These are phyloP conservation scores for Eclectus roratus DNA, from an alignment of 2,113 vertebrate species.

Conservation along the genomic window DNA sequence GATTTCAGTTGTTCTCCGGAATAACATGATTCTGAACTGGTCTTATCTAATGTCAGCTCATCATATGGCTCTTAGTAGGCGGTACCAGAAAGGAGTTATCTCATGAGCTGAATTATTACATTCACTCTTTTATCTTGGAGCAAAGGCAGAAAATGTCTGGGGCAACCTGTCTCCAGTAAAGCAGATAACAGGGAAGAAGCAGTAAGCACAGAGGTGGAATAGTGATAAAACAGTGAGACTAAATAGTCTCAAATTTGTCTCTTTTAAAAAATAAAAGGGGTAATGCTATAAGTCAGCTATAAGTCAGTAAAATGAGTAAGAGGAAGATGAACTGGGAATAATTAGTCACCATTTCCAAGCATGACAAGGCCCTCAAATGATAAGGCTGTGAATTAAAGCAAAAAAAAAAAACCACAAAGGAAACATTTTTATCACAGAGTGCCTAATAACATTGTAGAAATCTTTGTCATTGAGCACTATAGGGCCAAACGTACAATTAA, in stretches of 20 bases:
- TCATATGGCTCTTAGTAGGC: not conserved
- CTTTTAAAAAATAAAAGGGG: not conserved
- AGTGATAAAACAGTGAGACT: not conserved
- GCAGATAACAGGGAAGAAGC: not conserved
- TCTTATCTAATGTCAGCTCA: not conserved
- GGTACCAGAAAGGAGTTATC: not conserved
- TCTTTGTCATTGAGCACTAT: not conserved
- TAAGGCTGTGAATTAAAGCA: not conserved
- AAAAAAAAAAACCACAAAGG: not conserved
- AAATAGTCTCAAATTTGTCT: not conserved
- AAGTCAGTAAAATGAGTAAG: not conserved
- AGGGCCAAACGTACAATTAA: not conserved
- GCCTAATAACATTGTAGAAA: not conserved
- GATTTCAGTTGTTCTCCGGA: not conserved
- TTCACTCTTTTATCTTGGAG: not conserved
- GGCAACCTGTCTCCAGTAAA: not conserved
- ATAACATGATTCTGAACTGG: not conserved
- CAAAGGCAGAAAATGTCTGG: not conserved
- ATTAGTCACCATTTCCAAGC: not conserved
- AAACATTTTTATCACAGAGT: not conserved
- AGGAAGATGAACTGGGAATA: not conserved
- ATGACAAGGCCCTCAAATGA: not conserved
- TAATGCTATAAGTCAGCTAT: not conserved
- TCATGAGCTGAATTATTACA: not conserved
- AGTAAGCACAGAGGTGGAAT: not conserved